A percentile compares a stretch with the other conserved stretches of the same genome.
phyloP scores from a whole-genome alignment of 2,888 invertebrate species.

The Campoplex capitator region DNA sequence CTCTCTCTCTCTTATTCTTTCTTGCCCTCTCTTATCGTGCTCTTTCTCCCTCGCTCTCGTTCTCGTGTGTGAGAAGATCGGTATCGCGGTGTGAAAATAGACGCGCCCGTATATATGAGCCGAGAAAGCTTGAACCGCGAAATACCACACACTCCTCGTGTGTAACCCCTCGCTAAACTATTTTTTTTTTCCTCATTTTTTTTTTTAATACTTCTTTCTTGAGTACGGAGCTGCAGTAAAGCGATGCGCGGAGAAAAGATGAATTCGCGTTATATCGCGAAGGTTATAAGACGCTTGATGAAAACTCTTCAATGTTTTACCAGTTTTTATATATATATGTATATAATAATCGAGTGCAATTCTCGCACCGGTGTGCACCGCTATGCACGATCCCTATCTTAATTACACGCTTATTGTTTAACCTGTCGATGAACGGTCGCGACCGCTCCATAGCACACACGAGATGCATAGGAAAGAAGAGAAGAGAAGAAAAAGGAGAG shows the following conservation, averaged over 20 bases:
- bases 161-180: slow-evolving; percentile 36
- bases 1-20: background rate
- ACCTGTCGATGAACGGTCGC: slow-evolving; percentile 65
- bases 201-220: background rate
- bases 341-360: background rate
- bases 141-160: slow-evolving; percentile 52
- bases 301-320: background rate
- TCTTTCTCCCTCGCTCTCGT: slow-evolving; percentile 6
- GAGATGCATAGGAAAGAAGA: background rate
- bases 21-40: background rate
- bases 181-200: background rate
- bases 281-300: background rate
- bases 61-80: slow-evolving; percentile 66
- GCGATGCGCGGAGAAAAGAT: background rate
- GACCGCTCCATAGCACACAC: slow-evolving; percentile 22
- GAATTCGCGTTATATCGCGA: slow-evolving; percentile 27
- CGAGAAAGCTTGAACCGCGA: slow-evolving; percentile 39
- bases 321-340: too few relatives aligned
- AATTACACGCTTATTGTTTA: slow-evolving; percentile 67
- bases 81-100: slow-evolving; percentile 69
- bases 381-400: slow-evolving; percentile 61
- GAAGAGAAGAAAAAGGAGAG: too few relatives aligned
- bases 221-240: background rate
- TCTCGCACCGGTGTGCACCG: background rate
- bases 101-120: slow-evolving; percentile 31